A percentile compares a stretch with the other conserved stretches of the same genome.
phyloP scores from a whole-genome alignment of 2,113 vertebrate species.

The Corythaeola cristata region DNA sequence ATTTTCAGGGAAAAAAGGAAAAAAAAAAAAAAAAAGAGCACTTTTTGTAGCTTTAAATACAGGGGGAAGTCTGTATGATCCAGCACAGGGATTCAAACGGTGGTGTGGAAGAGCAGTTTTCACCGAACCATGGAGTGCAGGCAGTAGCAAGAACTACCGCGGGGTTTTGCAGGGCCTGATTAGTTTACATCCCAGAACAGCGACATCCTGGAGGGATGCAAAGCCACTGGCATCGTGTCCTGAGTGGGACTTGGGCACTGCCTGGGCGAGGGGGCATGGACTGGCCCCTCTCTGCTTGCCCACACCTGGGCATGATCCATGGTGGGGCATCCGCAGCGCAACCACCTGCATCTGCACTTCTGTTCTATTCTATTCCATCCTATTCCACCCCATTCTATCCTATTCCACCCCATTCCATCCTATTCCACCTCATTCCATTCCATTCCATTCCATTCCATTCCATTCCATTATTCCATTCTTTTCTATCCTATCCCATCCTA shows the following conservation, averaged over 20 bases:
- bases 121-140: neutral
- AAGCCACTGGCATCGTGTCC: neutral
- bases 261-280: neutral
- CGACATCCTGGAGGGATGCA: neutral
- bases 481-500: no score
- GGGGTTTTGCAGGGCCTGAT: neutral
- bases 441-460: no score
- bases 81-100: neutral
- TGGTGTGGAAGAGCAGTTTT: no score
- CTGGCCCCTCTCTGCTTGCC: neutral
- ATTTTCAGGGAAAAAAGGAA: fast-evolving
- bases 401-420: no score
- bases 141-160: fast-evolving
- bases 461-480: no score
- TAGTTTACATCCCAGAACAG: neutral
- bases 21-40: neutral
- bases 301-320: neutral
- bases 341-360: no score
- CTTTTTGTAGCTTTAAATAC: neutral
- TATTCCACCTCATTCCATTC: no score
- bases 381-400: no score
- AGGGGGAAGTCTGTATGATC: neutral
- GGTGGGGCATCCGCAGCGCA: no score
- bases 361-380: no score
- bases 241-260: neutral